Evolutionary conservation across 2,888 invertebrate species (phyloP).

Genomic region (Melanargia galathea): DNA sequence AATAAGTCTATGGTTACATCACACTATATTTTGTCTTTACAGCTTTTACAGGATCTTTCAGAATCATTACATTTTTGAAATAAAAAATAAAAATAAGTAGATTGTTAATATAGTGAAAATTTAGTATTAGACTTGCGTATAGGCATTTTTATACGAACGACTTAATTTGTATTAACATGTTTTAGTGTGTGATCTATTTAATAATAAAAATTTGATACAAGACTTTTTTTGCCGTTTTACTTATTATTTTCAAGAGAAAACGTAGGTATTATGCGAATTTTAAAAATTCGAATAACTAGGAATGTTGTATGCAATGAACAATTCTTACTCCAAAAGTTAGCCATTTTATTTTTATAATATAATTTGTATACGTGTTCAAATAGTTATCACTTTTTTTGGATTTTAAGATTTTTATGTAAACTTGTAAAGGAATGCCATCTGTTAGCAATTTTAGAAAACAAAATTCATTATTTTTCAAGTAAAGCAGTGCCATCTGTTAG

Average conservation of each 20-base stretch:
- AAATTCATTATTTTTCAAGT: too few species aligned
- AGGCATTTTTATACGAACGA: constrained; percentile 29
- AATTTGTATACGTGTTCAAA: too few species aligned
- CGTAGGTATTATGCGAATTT: too few species aligned
- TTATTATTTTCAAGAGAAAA: not conserved
- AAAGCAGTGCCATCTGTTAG: not conserved
- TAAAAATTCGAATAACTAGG: too few species aligned
- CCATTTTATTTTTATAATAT: too few species aligned
- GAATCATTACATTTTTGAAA: not conserved
- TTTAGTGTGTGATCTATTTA: not conserved
- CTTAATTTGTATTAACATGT: constrained; percentile 1
- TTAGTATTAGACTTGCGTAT: not conserved
- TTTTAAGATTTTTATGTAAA: too few species aligned
- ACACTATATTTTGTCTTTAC: not conserved
- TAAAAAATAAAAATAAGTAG: not conserved
- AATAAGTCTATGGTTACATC: not conserved
- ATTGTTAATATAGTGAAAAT: not conserved
- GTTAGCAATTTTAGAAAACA: not conserved
- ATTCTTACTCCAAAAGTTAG: too few species aligned
- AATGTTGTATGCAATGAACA: too few species aligned
- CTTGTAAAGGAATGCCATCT: not conserved
- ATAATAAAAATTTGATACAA: constrained; percentile 1
- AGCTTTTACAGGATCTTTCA: not conserved
- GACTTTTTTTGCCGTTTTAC: not conserved
- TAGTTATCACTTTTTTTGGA: too few species aligned